phyloP scores from a whole-genome alignment of 2,797 vertebrate species.

The Periparus ater region DNA sequence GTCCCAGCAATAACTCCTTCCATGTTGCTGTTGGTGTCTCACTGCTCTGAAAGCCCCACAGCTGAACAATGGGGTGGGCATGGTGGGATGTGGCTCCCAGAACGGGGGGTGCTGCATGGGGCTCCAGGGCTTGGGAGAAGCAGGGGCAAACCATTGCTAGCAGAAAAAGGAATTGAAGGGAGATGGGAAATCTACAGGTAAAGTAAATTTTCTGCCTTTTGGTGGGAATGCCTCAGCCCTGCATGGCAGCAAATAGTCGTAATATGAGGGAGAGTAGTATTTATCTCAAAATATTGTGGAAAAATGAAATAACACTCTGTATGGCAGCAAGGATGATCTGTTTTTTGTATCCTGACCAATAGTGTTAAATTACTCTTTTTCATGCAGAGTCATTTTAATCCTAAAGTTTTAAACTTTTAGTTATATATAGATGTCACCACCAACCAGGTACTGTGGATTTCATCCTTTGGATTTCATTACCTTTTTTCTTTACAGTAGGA shows the following conservation, averaged over 20 bases:
- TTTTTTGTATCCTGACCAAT: not conserved
- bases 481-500: not conserved
- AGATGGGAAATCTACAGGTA: not conserved
- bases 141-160: not conserved
- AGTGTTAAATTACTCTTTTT: not conserved
- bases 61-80: accelerated
- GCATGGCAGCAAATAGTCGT: no score
- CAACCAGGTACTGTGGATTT: not conserved
- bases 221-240: accelerated
- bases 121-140: accelerated
- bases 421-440: not conserved
- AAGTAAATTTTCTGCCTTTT: not conserved
- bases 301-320: not conserved
- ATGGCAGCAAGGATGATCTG: not conserved
- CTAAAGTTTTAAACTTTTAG: not conserved
- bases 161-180: not conserved
- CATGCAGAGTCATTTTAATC: accelerated
- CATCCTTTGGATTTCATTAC: not conserved
- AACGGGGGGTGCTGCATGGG: accelerated
- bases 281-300: not conserved
- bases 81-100: accelerated
- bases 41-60: not conserved
- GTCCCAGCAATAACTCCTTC: not conserved
- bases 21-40: accelerated
- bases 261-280: not conserved